phyloP scores from a whole-genome alignment of 1,140 invertebrate species.

The Hetaerina americana region DNA sequence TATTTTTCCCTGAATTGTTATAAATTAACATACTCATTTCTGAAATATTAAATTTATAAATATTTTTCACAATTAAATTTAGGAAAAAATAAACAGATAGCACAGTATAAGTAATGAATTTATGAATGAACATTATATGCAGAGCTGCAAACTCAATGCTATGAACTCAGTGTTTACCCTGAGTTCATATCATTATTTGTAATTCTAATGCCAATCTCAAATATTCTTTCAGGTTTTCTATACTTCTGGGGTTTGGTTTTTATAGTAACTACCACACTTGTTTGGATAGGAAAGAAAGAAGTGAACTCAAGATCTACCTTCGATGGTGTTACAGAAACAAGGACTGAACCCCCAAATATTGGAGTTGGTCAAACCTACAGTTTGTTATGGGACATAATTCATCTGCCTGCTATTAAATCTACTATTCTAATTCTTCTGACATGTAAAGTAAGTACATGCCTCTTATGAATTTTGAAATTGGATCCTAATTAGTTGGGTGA shows the following conservation, averaged over 20 bases:
- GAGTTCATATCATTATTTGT: too few relatives aligned
- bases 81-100: too few relatives aligned
- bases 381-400: slow-evolving; percentile 69
- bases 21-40: too few relatives aligned
- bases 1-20: too few relatives aligned
- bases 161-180: too few relatives aligned
- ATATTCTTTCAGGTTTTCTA: slow-evolving; percentile 59
- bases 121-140: too few relatives aligned
- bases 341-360: slow-evolving; percentile 33
- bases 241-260: slow-evolving; percentile 94
- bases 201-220: slow-evolving; percentile 3
- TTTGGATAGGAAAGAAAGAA: slow-evolving; percentile 84
- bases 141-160: too few relatives aligned
- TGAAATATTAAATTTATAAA: too few relatives aligned
- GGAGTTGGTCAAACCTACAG: slow-evolving; percentile 72
- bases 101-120: too few relatives aligned
- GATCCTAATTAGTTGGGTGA: too few relatives aligned
- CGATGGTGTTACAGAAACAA: slow-evolving; percentile 32
- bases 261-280: slow-evolving; percentile 76
- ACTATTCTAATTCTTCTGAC: slow-evolving; percentile 76
- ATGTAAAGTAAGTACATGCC: slow-evolving; percentile 54
- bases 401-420: slow-evolving; percentile 63
- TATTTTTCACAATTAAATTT: too few relatives aligned
- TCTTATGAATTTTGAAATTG: too few relatives aligned
- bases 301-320: slow-evolving; percentile 24